Base-by-base conservation (phyloP, 2,888 invertebrate genomes). In the Halocaridina rubra region DNA sequence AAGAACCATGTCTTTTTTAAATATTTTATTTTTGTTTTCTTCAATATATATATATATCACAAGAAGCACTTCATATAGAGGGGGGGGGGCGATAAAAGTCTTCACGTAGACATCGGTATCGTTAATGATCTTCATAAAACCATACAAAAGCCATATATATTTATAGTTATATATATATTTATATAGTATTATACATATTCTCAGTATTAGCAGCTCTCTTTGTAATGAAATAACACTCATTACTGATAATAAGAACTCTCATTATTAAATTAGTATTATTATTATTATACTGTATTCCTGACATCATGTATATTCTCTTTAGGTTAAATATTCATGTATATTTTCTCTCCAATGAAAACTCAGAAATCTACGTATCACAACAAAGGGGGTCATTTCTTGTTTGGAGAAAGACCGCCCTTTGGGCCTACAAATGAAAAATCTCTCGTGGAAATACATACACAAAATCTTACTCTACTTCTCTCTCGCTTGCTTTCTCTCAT, bases 311-410 rank as follows among this genome's bases (percentile, higher is more conserved):
- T 71, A 72, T 69, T 71, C n/a, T n/a, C n/a, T n/a, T n/a, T n/a
- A n/a, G n/a, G n/a, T n/a, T n/a, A n/a, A n/a, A n/a, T n/a, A n/a
- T n/a, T n/a, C n/a, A n/a, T n/a, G n/a, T n/a, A n/a, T 78, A 61
- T 72, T 77, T 53, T 53, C 53, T 53, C 53, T 53, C 19, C 53
- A 53, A 84, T 78, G 77, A 72, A 79, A 84, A 84, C 82, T 84
- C 82, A 84, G 82, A 84, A 84, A 84, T 84, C 82, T 84, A 84
- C 82, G 59, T 84, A 84, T 84, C 82, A 84, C 82, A 84, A 78
- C 82, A 84, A 84, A 84, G 82, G 78, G 82, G 78, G 61, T n/a
- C n/a, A n/a, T n/a, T n/a, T n/a, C n/a, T n/a, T n/a, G 67, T 72
- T 78, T 46, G 61, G 69, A 77, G 59, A 39, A 71, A 72, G 19